Percentiles rank a stretch among this genome's conserved stretches.
Evolutionary conservation across 1,140 invertebrate species (phyloP).

Genomic region (Brachionus plicatilis): DNA sequence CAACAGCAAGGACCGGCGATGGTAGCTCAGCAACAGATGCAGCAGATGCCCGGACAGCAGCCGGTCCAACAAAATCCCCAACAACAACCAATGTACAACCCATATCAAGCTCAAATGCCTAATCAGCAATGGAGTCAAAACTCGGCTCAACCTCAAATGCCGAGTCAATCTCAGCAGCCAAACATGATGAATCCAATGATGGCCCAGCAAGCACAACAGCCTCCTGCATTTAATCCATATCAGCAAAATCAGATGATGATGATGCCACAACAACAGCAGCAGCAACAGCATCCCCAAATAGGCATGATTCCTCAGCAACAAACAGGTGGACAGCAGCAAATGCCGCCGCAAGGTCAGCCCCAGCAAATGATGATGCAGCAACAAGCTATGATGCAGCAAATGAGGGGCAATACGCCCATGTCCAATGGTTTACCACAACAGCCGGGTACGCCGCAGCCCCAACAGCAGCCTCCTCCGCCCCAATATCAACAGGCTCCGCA

Average conservation of each 20-base stretch:
- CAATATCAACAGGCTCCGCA: background rate
- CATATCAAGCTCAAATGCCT: background rate
- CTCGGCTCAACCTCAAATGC: background rate
- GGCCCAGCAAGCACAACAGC: slow-evolving; percentile 15
- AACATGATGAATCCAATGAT: slow-evolving; percentile 10
- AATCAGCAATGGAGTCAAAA: background rate
- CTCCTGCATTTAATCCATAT: background rate
- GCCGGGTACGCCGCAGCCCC: background rate
- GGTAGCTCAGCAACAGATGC: background rate
- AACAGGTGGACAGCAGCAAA: background rate
- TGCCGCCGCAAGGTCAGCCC: background rate
- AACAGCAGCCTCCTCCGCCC: background rate
- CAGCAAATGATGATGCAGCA: slow-evolving; percentile 25
- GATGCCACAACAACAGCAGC: slow-evolving; percentile 18
- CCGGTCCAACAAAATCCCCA: background rate
- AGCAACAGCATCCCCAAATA: slow-evolving; percentile 4
- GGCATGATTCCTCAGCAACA: background rate
- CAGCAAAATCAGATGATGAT: slow-evolving; percentile 25
- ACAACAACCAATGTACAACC: slow-evolving; percentile 1
- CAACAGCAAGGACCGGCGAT: background rate
- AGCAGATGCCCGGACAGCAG: background rate
- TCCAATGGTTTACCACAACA: background rate
- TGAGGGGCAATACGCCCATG: background rate
- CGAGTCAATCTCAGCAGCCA: background rate
- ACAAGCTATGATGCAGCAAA: background rate